These are phyloP conservation scores for Leptinotarsa haldemani DNA, from an alignment of 2,888 invertebrate species.

Conservation along the genomic window DNA sequence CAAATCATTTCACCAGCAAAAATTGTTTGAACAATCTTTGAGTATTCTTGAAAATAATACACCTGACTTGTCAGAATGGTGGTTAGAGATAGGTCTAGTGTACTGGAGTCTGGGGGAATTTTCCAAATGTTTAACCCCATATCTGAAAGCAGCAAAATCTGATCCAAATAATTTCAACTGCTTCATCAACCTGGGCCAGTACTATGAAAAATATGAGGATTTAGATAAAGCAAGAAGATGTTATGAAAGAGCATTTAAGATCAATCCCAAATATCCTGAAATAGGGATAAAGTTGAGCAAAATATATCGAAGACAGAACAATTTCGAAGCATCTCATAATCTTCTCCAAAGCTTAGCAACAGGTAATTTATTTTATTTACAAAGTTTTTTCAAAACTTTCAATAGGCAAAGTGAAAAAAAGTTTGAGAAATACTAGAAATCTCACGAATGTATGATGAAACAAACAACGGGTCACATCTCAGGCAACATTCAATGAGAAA, in stretches of 20 bases:
- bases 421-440: no score
- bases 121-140: constrained; percentile 72
- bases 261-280: constrained; percentile 75
- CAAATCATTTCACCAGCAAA: constrained; percentile 67
- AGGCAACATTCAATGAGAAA: no score
- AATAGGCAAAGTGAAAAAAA: no score
- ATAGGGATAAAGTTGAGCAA: constrained; percentile 82
- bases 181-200: constrained; percentile 81
- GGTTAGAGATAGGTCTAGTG: constrained; percentile 72
- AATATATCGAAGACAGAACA: constrained; percentile 76
- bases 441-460: no score
- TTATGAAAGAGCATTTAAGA: constrained; percentile 83
- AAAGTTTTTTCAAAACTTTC: constrained; percentile 53
- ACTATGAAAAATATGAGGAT: constrained; percentile 76
- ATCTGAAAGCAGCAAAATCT: constrained; percentile 78
- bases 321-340: constrained; percentile 74
- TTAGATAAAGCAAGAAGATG: constrained; percentile 82
- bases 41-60: constrained; percentile 65
- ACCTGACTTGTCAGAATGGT: constrained; percentile 67
- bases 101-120: constrained; percentile 72
- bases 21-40: constrained; percentile 70
- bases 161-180: constrained; percentile 80
- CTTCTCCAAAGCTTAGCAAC: constrained; percentile 70
- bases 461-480: no score
- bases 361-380: constrained; percentile 43